Evolutionary conservation across 2,113 vertebrate genomes (phyloP).

Genomic region (Aptenodytes forsteri): DNA sequence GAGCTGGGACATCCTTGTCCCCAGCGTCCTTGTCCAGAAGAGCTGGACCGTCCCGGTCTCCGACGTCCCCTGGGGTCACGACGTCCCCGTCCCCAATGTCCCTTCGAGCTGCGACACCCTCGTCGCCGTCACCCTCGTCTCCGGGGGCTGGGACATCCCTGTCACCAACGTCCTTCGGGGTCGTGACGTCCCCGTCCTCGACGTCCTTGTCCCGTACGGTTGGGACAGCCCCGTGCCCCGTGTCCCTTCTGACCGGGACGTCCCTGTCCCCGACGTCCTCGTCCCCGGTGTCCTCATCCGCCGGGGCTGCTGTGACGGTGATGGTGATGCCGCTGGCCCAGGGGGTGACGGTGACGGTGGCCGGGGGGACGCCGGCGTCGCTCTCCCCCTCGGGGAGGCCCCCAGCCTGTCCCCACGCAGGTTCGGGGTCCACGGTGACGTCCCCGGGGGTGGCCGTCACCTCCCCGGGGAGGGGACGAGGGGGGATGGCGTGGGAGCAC

Average conservation of each 20-base stretch:
- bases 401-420: neutral
- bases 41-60: too few relatives aligned
- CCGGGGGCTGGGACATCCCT: neutral
- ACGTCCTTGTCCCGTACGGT: neutral
- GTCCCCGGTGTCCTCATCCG: neutral
- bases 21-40: too few relatives aligned
- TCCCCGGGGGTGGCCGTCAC: neutral
- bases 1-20: too few relatives aligned
- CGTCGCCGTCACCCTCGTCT: neutral
- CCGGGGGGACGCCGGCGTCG: neutral
- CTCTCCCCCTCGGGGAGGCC: neutral
- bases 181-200: neutral
- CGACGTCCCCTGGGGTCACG: rapidly evolving
- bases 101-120: neutral
- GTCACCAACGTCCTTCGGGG: neutral
- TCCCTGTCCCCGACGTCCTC: neutral
- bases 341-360: neutral
- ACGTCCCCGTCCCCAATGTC: neutral
- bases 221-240: rapidly evolving
- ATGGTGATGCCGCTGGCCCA: neutral
- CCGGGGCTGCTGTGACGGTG: neutral
- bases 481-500: neutral
- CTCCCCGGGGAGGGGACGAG: neutral
- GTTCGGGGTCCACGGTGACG: neutral
- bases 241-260: neutral